Evolutionary conservation across 2,888 invertebrate genomes (phyloP), one percentile per base, ranked within the genome.

Genomic region (Mamestra brassicae): DNA sequence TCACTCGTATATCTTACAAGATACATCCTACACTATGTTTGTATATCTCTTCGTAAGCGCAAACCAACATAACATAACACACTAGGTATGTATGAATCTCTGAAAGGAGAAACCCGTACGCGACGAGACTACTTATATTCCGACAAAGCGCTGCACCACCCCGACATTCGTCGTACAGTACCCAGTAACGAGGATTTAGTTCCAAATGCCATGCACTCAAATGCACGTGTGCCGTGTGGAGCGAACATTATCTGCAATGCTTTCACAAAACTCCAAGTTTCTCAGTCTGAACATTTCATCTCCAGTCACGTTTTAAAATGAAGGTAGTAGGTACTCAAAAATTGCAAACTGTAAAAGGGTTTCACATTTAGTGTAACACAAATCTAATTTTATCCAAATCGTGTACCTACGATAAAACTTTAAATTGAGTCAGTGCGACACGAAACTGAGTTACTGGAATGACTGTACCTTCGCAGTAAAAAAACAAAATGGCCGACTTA

Each of bases 181-280:
- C 55, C 68, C 10, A 36, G 63, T 68, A 63, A 62, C 54, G 67
- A 66, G 66, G 60, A 72, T 74, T 85, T 75, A 64, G 66, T 74
- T 82, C 17, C 34, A 77, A 78, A 85, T 77, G 70, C 71, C 70
- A 54, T 45, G 65, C 73, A 78, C 78, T 85, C 50, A 75, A 63
- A 75, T 75, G 69, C 75, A 83, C 61, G 71, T 81, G 62, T 60
- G 61, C 47, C 17, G 38, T 52, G 57, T 54, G 54, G 26, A 50
- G 38, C n/a, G 36, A 17, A 45, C 72, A 71, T 76, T 76, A 80
- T 61, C 62, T 66, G 42, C 78, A 80, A 58, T 38, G 50, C 70
- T 61, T 55, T 42, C 63, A 52, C 42, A 26, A 70, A 70, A 34
- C 42, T 58, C 15, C 15, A 15, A 71, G 45, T 47, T 36, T 47